Conservation (phyloP, 2,113 vertebrate species). For the Polypterus bichir region DNA sequence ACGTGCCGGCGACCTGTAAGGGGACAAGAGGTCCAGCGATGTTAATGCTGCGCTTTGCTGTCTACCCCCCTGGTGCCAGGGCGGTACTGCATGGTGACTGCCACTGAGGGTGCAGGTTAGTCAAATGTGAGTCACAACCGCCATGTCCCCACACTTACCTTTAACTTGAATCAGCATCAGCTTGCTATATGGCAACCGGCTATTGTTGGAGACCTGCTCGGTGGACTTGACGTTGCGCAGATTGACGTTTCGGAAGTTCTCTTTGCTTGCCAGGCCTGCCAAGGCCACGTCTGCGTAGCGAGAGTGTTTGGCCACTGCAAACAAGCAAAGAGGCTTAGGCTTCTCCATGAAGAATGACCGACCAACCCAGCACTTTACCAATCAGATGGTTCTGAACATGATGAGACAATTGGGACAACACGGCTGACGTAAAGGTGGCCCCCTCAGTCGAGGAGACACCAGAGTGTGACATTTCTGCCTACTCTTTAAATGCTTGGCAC, state of each 20-base stretch:
- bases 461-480: too few species aligned
- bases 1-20: slow-evolving; percentile 45
- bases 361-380: too few species aligned
- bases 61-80: too few species aligned
- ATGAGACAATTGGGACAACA: too few species aligned
- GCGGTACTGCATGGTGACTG: too few species aligned
- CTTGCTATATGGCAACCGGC: slow-evolving; percentile 38
- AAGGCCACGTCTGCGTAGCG: slow-evolving; percentile 53
- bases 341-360: too few species aligned
- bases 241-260: slow-evolving; percentile 58
- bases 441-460: too few species aligned
- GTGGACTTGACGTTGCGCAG: slow-evolving; percentile 36
- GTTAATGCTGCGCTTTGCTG: too few species aligned
- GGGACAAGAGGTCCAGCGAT: neutral
- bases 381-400: neutral
- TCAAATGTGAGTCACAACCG: neutral
- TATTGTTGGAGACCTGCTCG: slow-evolving; percentile 34
- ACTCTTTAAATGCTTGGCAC: too few species aligned
- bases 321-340: neutral
- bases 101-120: neutral
- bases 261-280: slow-evolving; percentile 60
- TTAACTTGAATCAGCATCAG: slow-evolving; percentile 59
- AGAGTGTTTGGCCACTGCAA: slow-evolving; percentile 45
- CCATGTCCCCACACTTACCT: slow-evolving; percentile 33
- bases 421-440: too few species aligned